Conservation (phyloP, 2,113 vertebrate genomes). For the Salvelinus alpinus region DNA sequence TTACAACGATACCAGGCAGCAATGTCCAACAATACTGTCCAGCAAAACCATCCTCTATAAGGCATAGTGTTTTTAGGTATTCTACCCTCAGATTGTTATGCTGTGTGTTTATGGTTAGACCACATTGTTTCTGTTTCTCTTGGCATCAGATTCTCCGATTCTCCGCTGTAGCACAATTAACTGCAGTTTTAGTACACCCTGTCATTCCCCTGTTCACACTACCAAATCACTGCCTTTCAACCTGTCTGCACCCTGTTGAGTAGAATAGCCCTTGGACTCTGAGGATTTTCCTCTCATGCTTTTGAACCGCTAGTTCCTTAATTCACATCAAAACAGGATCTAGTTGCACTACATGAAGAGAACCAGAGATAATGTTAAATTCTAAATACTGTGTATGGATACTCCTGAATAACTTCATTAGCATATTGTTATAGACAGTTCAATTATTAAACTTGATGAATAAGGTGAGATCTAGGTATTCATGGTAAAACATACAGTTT, state of each 20-base stretch:
- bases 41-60: neutral
- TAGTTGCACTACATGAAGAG: no score
- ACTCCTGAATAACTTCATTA: no score
- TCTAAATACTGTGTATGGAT: no score
- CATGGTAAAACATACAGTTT: no score
- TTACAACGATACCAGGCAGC: neutral
- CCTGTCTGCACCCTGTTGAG: constrained; percentile 28
- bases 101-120: neutral
- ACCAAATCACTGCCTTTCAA: constrained; percentile 43
- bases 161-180: constrained; percentile 1
- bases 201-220: constrained; percentile 56
- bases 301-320: constrained; percentile 11
- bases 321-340: neutral
- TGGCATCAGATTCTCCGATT: constrained; percentile 20
- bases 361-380: no score
- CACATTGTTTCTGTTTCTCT: constrained; percentile 18
- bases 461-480: no score
- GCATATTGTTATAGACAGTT: no score
- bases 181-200: constrained; percentile 45
- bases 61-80: neutral
- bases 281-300: constrained; percentile 12
- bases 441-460: no score
- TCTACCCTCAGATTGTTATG: neutral
- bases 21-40: neutral
- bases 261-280: neutral